A percentile compares a stretch with the other conserved stretches of the same genome.
These are phyloP conservation scores for Catocala fraxini DNA, from an alignment of 2,888 invertebrate species.

Conservation along the genomic window DNA sequence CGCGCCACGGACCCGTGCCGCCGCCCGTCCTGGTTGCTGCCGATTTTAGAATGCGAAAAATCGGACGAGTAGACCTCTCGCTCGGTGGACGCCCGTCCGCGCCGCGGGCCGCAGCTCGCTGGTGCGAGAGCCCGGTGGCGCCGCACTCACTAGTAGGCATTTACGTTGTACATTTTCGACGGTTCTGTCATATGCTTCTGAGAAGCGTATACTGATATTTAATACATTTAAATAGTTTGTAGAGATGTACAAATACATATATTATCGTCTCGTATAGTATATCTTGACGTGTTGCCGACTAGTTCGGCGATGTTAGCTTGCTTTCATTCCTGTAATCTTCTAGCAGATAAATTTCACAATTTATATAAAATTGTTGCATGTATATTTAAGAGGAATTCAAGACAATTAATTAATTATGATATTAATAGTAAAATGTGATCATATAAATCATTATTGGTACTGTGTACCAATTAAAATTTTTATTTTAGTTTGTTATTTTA, in stretches of 20 bases:
- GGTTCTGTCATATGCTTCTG: slow-evolving; percentile 66
- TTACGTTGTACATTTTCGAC: slow-evolving; percentile 56
- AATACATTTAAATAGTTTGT: slow-evolving; percentile 54
- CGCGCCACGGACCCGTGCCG: not conserved
- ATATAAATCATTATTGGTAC: slow-evolving; percentile 70
- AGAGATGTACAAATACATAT: slow-evolving; percentile 66
- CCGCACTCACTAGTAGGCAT: slow-evolving; percentile 52
- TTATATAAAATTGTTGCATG: slow-evolving; percentile 29
- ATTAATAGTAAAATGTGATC: slow-evolving; percentile 56
- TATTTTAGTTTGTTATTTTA: slow-evolving; percentile 35
- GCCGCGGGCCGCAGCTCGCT: not conserved
- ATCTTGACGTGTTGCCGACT: slow-evolving; percentile 42
- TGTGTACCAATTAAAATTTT: slow-evolving; percentile 65
- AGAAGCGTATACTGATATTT: slow-evolving; percentile 72
- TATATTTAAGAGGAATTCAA: slow-evolving; percentile 27
- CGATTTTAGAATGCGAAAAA: slow-evolving; percentile 70
- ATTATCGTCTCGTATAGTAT: slow-evolving; percentile 37
- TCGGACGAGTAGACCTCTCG: slow-evolving; percentile 63
- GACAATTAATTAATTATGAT: slow-evolving; percentile 35
- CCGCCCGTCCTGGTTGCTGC: slow-evolving; percentile 62
- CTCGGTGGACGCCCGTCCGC: slow-evolving; percentile 24
- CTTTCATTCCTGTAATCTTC: slow-evolving; percentile 41
- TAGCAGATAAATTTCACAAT: slow-evolving; percentile 35
- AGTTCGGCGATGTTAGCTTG: slow-evolving; percentile 35
- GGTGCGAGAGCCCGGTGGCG: slow-evolving; percentile 11